A percentile compares a stretch with the other conserved stretches of the same genome.
These are phyloP conservation scores for Bombus picipes DNA, from an alignment of 1,140 invertebrate genomes.

Conservation along the genomic window DNA sequence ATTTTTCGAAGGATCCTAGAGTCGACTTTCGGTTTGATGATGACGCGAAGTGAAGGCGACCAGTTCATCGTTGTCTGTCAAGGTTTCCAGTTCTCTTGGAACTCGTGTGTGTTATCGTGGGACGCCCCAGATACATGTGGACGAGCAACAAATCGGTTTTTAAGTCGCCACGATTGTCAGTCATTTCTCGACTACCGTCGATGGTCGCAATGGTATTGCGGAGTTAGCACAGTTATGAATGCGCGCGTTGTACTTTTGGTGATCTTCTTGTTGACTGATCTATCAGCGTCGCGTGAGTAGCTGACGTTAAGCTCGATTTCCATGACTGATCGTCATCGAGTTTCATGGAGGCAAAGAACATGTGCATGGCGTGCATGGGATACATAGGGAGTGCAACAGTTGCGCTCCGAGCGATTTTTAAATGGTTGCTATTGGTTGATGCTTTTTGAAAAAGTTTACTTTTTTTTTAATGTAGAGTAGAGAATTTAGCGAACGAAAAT, in stretches of 20 bases:
- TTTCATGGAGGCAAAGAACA: neutral
- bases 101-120: neutral
- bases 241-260: constrained; percentile 24
- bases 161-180: constrained; percentile 7
- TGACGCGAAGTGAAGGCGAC: too few relatives aligned
- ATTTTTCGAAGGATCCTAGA: neutral
- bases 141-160: neutral
- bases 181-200: constrained; percentile 29
- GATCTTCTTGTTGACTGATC: constrained; percentile 22
- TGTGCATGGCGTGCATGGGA: neutral
- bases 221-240: constrained; percentile 25
- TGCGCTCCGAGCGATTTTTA: neutral
- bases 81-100: neutral
- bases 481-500: neutral
- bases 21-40: too few relatives aligned
- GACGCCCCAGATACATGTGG: neutral
- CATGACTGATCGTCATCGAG: neutral
- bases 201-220: neutral
- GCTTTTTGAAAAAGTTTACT: neutral
- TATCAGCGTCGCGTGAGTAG: constrained; percentile 60
- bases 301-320: constrained; percentile 44
- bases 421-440: neutral
- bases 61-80: too few relatives aligned
- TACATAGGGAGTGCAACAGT: neutral
- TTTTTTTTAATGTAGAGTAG: neutral